A percentile compares a stretch with the other conserved stretches of the same genome.
phyloP scores from a whole-genome alignment of 2,888 invertebrate species.

The Athalia rosae region DNA sequence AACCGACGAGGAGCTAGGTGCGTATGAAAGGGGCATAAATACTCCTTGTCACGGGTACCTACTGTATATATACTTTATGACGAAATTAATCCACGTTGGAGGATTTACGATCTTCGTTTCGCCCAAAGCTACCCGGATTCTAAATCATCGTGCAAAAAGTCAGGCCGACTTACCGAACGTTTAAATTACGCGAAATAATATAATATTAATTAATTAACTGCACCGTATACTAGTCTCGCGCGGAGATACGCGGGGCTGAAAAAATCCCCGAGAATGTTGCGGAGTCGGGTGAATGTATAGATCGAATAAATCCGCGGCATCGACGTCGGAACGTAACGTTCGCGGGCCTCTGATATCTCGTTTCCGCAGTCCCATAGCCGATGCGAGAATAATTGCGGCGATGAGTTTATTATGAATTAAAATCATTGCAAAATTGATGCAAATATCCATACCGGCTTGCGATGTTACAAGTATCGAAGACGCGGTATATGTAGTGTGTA shows the following conservation, averaged over 20 bases:
- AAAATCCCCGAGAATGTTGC: neutral
- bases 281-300: no score
- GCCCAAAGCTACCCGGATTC: conserved; percentile 50
- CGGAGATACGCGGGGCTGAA: neutral
- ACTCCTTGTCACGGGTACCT: conserved; percentile 58
- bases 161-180: conserved; percentile 54
- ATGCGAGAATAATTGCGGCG: conserved; percentile 2
- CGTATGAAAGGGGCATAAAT: conserved; percentile 59
- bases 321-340: no score
- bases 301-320: no score
- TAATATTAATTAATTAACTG: conserved; percentile 64
- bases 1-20: no score
- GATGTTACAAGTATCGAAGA: no score
- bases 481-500: no score
- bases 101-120: conserved; percentile 65
- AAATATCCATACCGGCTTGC: neutral
- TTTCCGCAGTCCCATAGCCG: conserved; percentile 18
- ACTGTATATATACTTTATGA: conserved; percentile 55
- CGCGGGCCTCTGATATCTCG: neutral
- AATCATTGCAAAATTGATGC: conserved; percentile 31
- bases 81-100: conserved; percentile 68
- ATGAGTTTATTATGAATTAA: conserved; percentile 42
- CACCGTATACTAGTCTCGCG: neutral
- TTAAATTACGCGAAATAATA: conserved; percentile 54
- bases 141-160: conserved; percentile 62